Conservation (phyloP, 2,888 invertebrate genomes). For the Plusia festucae region DNA sequence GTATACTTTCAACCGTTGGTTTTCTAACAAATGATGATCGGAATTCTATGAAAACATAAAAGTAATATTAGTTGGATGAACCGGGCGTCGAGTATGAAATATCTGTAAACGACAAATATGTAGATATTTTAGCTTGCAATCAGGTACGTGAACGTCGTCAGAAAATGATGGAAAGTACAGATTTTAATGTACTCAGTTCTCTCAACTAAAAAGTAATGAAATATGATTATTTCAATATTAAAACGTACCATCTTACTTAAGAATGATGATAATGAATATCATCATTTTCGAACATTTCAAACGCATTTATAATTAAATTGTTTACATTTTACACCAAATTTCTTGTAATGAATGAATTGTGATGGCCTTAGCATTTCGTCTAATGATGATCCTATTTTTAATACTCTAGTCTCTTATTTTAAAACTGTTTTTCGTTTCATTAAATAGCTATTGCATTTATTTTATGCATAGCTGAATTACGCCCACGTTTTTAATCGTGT, state of each 20-base stretch:
- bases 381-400: slow-evolving; percentile 14
- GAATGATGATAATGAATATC: too few relatives aligned
- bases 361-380: slow-evolving; percentile 6
- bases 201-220: too few relatives aligned
- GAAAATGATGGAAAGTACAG: not conserved
- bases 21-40: not conserved
- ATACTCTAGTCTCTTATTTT: not conserved
- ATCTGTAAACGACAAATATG: not conserved
- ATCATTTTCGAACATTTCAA: slow-evolving; percentile 8
- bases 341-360: slow-evolving; percentile 9
- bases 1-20: not conserved
- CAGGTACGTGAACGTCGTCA: not conserved
- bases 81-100: not conserved
- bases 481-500: not conserved
- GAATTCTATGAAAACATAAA: slow-evolving; percentile 4
- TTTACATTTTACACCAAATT: slow-evolving; percentile 14
- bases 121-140: not conserved
- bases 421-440: not conserved
- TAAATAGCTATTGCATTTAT: not conserved
- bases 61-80: not conserved
- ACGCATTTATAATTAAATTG: slow-evolving; percentile 3
- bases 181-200: not conserved
- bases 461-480: not conserved
- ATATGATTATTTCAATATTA: too few relatives aligned
- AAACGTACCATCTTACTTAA: too few relatives aligned